These are phyloP conservation scores for Ornithoptera alexandrae DNA, from an alignment of 2,888 invertebrate genomes.

Conservation along the genomic window DNA sequence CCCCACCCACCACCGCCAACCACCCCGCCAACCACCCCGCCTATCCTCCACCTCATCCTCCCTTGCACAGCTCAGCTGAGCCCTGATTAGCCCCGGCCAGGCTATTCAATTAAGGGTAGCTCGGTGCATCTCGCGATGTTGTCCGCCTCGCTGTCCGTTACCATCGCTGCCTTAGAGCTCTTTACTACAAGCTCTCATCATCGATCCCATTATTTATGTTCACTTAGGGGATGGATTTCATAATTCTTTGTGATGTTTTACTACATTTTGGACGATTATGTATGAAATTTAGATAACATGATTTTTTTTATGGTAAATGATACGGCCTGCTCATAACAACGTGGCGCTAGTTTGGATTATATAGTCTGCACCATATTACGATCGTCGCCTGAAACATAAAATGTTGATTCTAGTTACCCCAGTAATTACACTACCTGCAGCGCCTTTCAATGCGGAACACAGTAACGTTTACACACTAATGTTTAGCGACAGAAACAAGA, in stretches of 20 bases:
- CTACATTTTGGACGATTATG: not conserved
- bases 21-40: constrained; percentile 37
- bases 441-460: no score
- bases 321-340: no score
- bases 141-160: constrained; percentile 48
- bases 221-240: constrained; percentile 39
- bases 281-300: no score
- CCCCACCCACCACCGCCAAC: constrained; percentile 39
- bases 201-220: constrained; percentile 57
- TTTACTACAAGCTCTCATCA: constrained; percentile 66
- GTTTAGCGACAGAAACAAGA: no score
- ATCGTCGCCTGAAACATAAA: no score
- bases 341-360: no score
- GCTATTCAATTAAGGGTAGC: constrained; percentile 77
- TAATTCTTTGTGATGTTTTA: constrained; percentile 6
- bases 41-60: constrained; percentile 39
- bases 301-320: no score
- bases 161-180: constrained; percentile 40
- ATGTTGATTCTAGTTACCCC: no score
- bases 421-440: no score
- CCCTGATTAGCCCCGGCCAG: constrained; percentile 77
- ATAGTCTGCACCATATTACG: no score
- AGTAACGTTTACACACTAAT: no score
- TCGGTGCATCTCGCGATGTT: constrained; percentile 65
- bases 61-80: constrained; percentile 74